These are phyloP conservation scores for Diabrotica virgifera DNA, from an alignment of 1,140 invertebrate species.

Conservation along the genomic window DNA sequence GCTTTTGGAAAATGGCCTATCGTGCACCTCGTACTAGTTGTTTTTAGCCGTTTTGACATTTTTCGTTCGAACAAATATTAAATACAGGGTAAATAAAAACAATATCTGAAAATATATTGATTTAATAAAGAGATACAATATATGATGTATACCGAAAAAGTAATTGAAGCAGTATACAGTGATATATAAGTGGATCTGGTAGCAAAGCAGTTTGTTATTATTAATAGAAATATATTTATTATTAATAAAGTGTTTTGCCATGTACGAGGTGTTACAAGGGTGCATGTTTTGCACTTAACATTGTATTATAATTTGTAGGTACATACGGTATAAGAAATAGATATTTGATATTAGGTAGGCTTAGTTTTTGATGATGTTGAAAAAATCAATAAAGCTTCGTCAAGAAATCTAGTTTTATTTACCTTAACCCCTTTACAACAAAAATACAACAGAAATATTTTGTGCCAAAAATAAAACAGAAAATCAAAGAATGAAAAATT, in stretches of 20 bases:
- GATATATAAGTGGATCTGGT: constrained; percentile 1
- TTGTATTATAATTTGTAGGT: constrained; percentile 46
- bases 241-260: constrained; percentile 17
- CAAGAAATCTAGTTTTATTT: constrained; percentile 28
- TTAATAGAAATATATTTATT: not conserved
- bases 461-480: too few species aligned
- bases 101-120: constrained; percentile 40
- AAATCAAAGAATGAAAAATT: too few species aligned
- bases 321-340: constrained; percentile 44
- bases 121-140: constrained; percentile 32
- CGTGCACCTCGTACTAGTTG: constrained; percentile 41
- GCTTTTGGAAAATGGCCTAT: constrained; percentile 1
- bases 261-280: constrained; percentile 43
- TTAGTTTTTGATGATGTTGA: constrained; percentile 50
- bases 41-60: constrained; percentile 27
- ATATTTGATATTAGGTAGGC: constrained; percentile 49
- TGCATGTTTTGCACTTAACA: constrained; percentile 31
- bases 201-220: not conserved
- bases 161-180: constrained; percentile 30
- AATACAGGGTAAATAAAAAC: constrained; percentile 44
- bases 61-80: constrained; percentile 18
- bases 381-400: constrained; percentile 48
- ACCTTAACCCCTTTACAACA: too few species aligned
- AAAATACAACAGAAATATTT: too few species aligned
- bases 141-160: constrained; percentile 36